Evolutionary conservation across 2,113 vertebrate species (phyloP), one percentile per base, ranked within the genome.

Genomic region (Boulengeromyrus knoepffleri): DNA sequence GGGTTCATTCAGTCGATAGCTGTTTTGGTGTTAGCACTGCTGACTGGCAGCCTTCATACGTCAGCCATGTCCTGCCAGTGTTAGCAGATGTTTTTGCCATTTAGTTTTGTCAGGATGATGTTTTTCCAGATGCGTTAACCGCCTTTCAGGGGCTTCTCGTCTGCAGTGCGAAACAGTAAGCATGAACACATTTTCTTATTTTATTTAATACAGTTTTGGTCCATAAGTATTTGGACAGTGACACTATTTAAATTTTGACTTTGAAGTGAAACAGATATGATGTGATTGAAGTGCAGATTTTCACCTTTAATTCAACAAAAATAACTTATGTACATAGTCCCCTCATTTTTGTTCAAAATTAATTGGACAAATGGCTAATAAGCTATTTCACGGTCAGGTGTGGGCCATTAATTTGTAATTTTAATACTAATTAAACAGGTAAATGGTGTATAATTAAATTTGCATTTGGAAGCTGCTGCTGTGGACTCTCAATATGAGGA

Each of bases 101-200:
- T 95, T 94, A 80, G 80, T 46, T 52, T 12, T 91, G 89, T 93
- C 39, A 95, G 90, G 92, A 91, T 91, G 8, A 92, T 93, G 0
- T 88, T 89, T 93, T 94, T 66, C 45, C 89, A 92, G 91, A 85
- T 88, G 50, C 84, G 5, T 46, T 31, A 0, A 86, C 91, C 10
- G 90, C 93, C 91, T 91, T 90, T 90, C 91, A 93, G 93, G 84
- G 93, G 91, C 93, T 93, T 89, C 70, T 10, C 62, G 9, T 31
- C 62, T 27, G 62, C 62, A 92, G 36, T 27, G 80, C 31, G 36
- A 62, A 62, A 85, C 19, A 45, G 49, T 66, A 90, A 94, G 93
- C 19, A 36, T 21, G 21, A 42, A 70, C 87, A 88, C 46, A 84
- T 50, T 42, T 50, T 89, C 70, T 89, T 12, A 17, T 89, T 52